phyloP scores from a whole-genome alignment of 2,113 vertebrate species.

The Austrofundulus limnaeus region DNA sequence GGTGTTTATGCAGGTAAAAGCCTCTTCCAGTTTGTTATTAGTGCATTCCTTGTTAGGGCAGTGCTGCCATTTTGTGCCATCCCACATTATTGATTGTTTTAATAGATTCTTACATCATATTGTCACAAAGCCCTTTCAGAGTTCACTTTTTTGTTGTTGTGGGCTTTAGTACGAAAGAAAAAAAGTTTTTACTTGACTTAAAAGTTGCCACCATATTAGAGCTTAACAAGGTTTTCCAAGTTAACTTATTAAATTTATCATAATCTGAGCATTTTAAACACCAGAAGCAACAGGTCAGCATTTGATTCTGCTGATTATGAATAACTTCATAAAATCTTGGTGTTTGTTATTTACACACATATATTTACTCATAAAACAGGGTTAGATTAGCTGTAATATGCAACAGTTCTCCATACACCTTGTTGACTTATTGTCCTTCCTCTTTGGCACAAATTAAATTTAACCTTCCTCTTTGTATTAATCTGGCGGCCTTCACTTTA shows the following conservation, averaged over 20 bases:
- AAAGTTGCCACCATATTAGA: too few relatives aligned
- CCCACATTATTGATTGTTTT: background rate
- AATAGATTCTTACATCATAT: background rate
- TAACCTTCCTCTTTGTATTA: conserved; percentile 36
- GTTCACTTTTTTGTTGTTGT: background rate
- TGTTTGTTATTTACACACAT: too few relatives aligned
- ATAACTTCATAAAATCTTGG: too few relatives aligned
- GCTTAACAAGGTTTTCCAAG: too few relatives aligned
- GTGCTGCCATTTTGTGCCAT: conserved; percentile 17
- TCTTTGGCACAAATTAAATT: background rate
- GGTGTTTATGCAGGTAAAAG: conserved; percentile 19
- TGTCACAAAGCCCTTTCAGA: background rate
- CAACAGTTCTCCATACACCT: background rate
- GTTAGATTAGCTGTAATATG: too few relatives aligned
- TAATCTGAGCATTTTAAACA: too few relatives aligned
- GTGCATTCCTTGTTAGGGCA: conserved; percentile 11
- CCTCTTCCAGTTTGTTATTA: conserved; percentile 19
- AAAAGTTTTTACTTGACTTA: too few relatives aligned
- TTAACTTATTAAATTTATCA: too few relatives aligned
- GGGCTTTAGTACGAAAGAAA: background rate
- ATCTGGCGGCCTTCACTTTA: conserved; percentile 43
- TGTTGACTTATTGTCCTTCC: conserved; percentile 10
- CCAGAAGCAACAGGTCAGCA: too few relatives aligned
- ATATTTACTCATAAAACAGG: too few relatives aligned
- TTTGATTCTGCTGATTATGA: too few relatives aligned